Evolutionary conservation across 2,113 vertebrate species (phyloP), one percentile per base, ranked within the genome.

Genomic region (Plestiodon gilberti): DNA sequence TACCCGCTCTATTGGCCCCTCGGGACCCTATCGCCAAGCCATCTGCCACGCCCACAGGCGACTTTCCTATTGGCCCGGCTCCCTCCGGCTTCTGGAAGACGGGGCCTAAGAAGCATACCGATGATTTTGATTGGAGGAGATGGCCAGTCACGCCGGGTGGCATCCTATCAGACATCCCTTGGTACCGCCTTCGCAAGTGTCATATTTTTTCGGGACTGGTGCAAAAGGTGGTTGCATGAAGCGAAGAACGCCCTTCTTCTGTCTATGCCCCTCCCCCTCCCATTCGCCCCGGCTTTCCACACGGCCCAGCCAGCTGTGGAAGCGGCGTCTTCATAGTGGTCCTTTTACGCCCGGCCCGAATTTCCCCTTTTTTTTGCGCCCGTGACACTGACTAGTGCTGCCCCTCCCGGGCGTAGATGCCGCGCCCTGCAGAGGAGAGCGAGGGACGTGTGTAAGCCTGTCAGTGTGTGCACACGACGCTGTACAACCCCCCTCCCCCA

Each of bases 1-100:
- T 91, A 48, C 62, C 93, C 55, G 33, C 65, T 1, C 43, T 15
- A 96, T 94, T 95, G 93, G 95, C 7, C 59, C 62, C 57, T 0
- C 0, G 3, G 69, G 57, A 52, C 22, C 84, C 70, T 82, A 59
- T 88, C 93, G 92, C 90, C 91, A 92, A 91, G 43, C 61, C n/a
- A 13, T 40, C 1, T 18, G 48, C 73, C 86, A n/a, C 93, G 86
- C 91, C 93, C 40, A 64, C 13, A 82, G 43, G 0, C 33, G 1
- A 13, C 10, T 2, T 33, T 1, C 80, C 90, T 55, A 95, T 93
- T 94, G 95, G 95, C 14, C 61, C 71, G 3, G 17, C 9, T 38
- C 22, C 52, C 78, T 84, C 30, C 81, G 86, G 76, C 14, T 71
- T 2, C 30, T 28, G 84, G 90, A 48, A 33, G 1, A 23, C 11